A percentile compares a stretch with the other conserved stretches of the same genome.
Conservation (phyloP, 2,797 vertebrate species). For the Danio choprae region DNA sequence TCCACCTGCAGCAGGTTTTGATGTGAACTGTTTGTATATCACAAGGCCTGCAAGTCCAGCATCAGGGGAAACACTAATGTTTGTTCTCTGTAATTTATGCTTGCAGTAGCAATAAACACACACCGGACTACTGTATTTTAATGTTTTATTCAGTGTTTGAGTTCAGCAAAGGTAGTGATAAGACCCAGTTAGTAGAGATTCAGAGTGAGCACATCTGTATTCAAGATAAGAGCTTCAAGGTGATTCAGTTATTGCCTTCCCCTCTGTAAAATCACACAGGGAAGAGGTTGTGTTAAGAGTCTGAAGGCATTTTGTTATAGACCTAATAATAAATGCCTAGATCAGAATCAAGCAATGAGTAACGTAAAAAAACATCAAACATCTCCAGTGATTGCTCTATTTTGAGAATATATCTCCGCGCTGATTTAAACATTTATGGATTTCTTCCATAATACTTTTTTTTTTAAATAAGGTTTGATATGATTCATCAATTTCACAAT, state of each 20-base stretch:
- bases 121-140: background rate
- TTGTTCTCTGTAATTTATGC: constrained; percentile 18
- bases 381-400: background rate
- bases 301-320: background rate
- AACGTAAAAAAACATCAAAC: background rate
- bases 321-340: background rate
- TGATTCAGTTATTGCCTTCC: background rate
- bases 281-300: background rate
- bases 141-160: constrained; percentile 39
- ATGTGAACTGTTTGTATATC: constrained; percentile 24
- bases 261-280: background rate
- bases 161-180: constrained; percentile 36
- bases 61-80: constrained; percentile 20
- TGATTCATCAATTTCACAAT: no score
- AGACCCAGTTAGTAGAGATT: constrained; percentile 4
- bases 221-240: background rate
- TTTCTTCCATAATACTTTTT: no score
- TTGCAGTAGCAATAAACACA: constrained; percentile 15
- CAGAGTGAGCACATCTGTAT: background rate
- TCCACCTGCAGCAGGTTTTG: background rate
- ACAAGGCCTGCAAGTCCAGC: background rate
- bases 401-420: background rate
- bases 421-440: background rate
- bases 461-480: no score
- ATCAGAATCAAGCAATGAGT: background rate